phyloP scores from a whole-genome alignment of 2,888 invertebrate species.

The Crocallis elinguaria region DNA sequence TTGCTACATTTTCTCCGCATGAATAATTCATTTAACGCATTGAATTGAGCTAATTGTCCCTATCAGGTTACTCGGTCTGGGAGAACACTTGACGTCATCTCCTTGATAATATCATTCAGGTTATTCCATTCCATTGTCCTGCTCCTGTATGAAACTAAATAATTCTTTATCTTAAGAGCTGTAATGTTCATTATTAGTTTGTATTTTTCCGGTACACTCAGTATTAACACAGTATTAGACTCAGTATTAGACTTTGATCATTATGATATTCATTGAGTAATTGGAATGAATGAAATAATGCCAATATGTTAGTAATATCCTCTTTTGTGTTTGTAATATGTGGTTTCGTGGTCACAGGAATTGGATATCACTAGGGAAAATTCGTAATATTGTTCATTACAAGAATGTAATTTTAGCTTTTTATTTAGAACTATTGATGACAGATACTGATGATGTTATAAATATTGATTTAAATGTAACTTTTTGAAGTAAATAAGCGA shows the following conservation, averaged over 20 bases:
- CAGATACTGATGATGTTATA: too few species aligned
- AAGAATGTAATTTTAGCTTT: background rate
- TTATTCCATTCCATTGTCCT: background rate
- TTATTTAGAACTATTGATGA: background rate
- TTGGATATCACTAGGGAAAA: background rate
- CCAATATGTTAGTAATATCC: slow-evolving; percentile 3
- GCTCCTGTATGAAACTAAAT: too few species aligned
- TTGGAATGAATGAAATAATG: background rate
- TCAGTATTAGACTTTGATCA: too few species aligned
- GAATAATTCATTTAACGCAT: slow-evolving; percentile 20
- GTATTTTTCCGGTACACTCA: background rate
- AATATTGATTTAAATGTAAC: too few species aligned
- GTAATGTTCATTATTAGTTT: too few species aligned
- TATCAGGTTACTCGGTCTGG: slow-evolving; percentile 16
- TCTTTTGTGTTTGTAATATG: background rate
- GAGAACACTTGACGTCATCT: slow-evolving; percentile 24
- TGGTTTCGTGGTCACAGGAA: background rate
- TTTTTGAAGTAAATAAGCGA: too few species aligned
- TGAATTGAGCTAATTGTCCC: slow-evolving; percentile 22
- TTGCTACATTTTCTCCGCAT: slow-evolving; percentile 10
- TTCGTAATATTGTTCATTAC: background rate
- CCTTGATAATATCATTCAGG: background rate
- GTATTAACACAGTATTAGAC: too few species aligned
- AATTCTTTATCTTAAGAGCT: too few species aligned
- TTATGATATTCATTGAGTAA: background rate